Evolutionary conservation across 2,888 invertebrate genomes (phyloP).

Genomic region (Siphonodentalium dalli): DNA sequence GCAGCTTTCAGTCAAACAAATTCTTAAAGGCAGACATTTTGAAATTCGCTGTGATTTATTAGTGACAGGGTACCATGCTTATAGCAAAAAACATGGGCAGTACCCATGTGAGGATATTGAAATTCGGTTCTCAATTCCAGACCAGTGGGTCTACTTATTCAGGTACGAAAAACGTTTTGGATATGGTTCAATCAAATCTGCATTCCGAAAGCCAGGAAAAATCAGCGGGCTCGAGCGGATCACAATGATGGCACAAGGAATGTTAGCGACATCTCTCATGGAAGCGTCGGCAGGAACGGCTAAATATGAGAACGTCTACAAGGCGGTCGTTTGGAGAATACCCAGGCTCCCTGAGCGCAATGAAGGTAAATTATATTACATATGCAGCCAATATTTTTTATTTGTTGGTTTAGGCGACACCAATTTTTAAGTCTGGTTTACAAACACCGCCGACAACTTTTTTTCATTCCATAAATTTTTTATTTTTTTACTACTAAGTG

Average conservation of each 20-base stretch:
- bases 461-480: no score
- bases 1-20: slow-evolving; percentile 86
- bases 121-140: slow-evolving; percentile 91
- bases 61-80: slow-evolving; percentile 95
- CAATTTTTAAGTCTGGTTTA: no score
- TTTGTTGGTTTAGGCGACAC: no score
- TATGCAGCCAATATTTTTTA: not conserved
- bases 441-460: no score
- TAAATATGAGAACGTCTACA: slow-evolving; percentile 98
- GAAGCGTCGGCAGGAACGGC: slow-evolving; percentile 84
- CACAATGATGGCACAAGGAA: slow-evolving; percentile 63
- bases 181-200: slow-evolving; percentile 95
- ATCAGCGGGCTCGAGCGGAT: slow-evolving; percentile 65
- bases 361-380: slow-evolving; percentile 76
- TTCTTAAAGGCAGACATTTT: slow-evolving; percentile 71
- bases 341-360: slow-evolving; percentile 97
- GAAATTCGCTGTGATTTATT: slow-evolving; percentile 94
- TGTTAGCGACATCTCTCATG: slow-evolving; percentile 59
- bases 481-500: not conserved
- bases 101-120: slow-evolving; percentile 78
- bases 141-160: slow-evolving; percentile 99
- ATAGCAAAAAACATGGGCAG: slow-evolving; percentile 92
- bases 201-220: slow-evolving; percentile 71
- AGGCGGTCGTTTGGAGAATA: slow-evolving; percentile 98
- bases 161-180: slow-evolving; percentile 97